Evolutionary conservation across 2,113 vertebrate genomes (phyloP).

Genomic region (Tautogolabrus adspersus): DNA sequence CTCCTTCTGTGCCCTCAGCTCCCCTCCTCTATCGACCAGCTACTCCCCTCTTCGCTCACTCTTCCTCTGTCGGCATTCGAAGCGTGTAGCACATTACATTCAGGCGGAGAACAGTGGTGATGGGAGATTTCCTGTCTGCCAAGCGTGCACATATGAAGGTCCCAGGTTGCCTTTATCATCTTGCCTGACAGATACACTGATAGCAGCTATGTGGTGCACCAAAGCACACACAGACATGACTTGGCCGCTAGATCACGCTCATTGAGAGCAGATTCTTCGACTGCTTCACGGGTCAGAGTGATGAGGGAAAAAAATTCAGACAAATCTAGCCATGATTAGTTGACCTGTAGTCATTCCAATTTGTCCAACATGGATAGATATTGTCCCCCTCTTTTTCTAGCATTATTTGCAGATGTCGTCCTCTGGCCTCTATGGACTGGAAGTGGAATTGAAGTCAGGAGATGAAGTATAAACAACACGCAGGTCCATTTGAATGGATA

Average conservation of each 20-base stretch:
- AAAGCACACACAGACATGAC: slow-evolving; percentile 6
- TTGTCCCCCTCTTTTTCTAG: neutral
- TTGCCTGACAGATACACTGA: slow-evolving; percentile 58
- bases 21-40: slow-evolving; percentile 47
- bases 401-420: neutral
- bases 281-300: slow-evolving; percentile 1
- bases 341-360: no score
- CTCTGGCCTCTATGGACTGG: neutral
- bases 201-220: slow-evolving; percentile 12
- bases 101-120: slow-evolving; percentile 57
- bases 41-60: slow-evolving; percentile 18
- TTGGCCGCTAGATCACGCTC: neutral
- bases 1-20: slow-evolving; percentile 44
- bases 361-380: neutral
- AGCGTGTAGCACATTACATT: slow-evolving; percentile 53
- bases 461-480: neutral
- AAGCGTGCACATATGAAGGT: slow-evolving; percentile 59
- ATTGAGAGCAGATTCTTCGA: slow-evolving; percentile 1
- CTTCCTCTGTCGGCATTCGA: slow-evolving; percentile 34
- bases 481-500: no score
- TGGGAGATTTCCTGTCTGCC: slow-evolving; percentile 70
- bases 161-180: slow-evolving; percentile 59
- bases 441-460: neutral
- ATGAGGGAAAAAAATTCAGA: neutral
- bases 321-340: slow-evolving; percentile 16